These are phyloP conservation scores for Nysson spinosus DNA, from an alignment of 2,888 invertebrate genomes.

Conservation along the genomic window DNA sequence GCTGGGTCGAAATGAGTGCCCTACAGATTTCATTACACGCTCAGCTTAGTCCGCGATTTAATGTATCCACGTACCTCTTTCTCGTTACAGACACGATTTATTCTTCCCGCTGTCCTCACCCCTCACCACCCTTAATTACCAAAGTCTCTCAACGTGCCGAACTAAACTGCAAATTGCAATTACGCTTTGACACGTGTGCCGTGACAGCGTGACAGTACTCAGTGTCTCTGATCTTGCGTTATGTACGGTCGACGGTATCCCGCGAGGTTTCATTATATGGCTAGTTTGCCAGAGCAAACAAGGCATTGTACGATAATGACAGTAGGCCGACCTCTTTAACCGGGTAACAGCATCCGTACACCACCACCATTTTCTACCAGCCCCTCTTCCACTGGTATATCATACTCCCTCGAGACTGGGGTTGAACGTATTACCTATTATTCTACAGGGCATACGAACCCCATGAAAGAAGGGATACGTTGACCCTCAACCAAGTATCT, in stretches of 20 bases:
- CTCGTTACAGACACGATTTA: constrained; percentile 32
- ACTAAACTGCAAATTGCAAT: constrained; percentile 60
- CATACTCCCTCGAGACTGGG: constrained; percentile 8
- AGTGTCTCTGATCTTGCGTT: constrained; percentile 59
- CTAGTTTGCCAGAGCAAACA: constrained; percentile 73
- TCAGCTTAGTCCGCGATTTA: constrained; percentile 23
- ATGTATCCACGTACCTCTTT: constrained; percentile 5
- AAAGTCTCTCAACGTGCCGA: constrained; percentile 50
- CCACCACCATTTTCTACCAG: constrained; percentile 29
- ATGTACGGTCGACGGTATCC: constrained; percentile 58
- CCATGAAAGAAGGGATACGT: neutral
- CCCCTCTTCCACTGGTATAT: neutral
- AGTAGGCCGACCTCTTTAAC: constrained; percentile 39
- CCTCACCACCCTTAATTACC: constrained; percentile 45
- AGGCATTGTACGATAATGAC: constrained; percentile 62
- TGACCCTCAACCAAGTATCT: constrained; percentile 42
- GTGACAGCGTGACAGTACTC: constrained; percentile 57
- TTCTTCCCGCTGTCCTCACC: neutral
- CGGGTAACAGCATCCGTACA: constrained; percentile 41
- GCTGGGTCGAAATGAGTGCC: constrained; percentile 5
- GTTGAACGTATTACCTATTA: constrained; percentile 12
- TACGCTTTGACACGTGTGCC: constrained; percentile 64
- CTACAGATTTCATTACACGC: constrained; percentile 42
- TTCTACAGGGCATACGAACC: neutral
- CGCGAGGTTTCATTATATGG: constrained; percentile 74